Conservation (phyloP, 2,113 vertebrate genomes). For the Emydocephalus ijimae region DNA sequence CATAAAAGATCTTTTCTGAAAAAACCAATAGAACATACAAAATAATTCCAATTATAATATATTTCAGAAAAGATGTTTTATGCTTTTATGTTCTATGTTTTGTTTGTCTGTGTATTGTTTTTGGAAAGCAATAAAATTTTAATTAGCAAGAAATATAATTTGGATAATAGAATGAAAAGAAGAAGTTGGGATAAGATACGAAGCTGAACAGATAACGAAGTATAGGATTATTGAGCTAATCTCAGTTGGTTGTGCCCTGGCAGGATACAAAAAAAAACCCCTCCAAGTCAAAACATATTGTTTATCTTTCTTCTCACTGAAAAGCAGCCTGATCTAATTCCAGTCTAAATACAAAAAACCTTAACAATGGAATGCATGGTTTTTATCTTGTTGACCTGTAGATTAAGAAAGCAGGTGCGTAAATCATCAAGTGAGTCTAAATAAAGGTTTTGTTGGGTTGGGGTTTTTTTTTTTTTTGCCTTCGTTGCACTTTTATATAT, state of each 20-base stretch:
- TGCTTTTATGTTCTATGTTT: too few species aligned
- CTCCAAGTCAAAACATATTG: background rate
- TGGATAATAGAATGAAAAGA: too few species aligned
- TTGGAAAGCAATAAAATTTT: too few species aligned
- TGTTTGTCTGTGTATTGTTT: too few species aligned
- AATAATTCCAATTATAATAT: too few species aligned
- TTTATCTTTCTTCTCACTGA: background rate
- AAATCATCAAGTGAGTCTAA: background rate
- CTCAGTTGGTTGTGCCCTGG: background rate
- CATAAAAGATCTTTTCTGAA: too few species aligned
- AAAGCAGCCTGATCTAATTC: background rate
- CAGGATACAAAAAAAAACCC: background rate
- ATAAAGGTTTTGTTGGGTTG: background rate
- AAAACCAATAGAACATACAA: too few species aligned
- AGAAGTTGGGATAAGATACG: too few species aligned
- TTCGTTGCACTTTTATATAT: background rate
- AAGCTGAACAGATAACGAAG: background rate
- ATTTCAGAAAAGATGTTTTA: too few species aligned
- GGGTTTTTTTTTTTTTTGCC: background rate
- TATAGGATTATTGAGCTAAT: background rate
- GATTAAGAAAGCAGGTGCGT: background rate
- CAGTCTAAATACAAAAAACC: background rate
- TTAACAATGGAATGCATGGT: background rate
- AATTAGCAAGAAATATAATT: too few species aligned
- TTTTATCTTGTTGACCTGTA: background rate